A percentile compares a stretch with the other conserved stretches of the same genome.
Evolutionary conservation across 2,113 vertebrate genomes (phyloP).

Genomic region (Nymphicus hollandicus): DNA sequence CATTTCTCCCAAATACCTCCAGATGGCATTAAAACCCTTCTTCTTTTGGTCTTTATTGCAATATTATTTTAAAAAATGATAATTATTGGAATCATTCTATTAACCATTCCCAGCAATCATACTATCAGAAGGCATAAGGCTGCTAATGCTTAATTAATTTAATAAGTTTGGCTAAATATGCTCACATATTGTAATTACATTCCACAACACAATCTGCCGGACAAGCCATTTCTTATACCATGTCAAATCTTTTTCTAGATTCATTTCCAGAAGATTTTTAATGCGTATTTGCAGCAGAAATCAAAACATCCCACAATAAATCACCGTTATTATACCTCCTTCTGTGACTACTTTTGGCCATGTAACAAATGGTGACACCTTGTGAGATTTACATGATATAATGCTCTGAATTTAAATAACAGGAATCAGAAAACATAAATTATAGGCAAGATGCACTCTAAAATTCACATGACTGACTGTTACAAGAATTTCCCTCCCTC

Average conservation of each 20-base stretch:
- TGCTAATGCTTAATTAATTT: conserved; percentile 43
- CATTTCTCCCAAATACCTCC: conserved; percentile 75
- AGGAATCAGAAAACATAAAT: conserved; percentile 6
- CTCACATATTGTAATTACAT: conserved; percentile 27
- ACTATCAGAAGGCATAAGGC: conserved; percentile 40
- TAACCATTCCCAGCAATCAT: conserved; percentile 40
- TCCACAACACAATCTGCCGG: conserved; percentile 41
- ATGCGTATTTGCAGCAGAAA: conserved; percentile 44
- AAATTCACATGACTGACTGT: conserved; percentile 49
- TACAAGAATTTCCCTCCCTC: conserved; percentile 18
- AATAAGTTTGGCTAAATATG: conserved; percentile 44
- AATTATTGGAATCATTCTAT: conserved; percentile 53
- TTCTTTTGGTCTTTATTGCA: conserved; percentile 21
- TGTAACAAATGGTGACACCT: conserved; percentile 47
- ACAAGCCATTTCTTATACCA: conserved; percentile 4
- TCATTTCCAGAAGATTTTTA: conserved; percentile 58
- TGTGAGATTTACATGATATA: conserved; percentile 31
- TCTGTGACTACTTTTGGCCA: conserved; percentile 50
- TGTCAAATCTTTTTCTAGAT: conserved; percentile 43
- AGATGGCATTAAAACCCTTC: conserved; percentile 78
- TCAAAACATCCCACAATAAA: conserved; percentile 40
- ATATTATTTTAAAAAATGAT: conserved; percentile 45
- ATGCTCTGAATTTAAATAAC: conserved; percentile 54
- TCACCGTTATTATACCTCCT: conserved; percentile 43
- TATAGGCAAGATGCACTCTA: conserved; percentile 21